Evolutionary conservation across 2,888 invertebrate species (phyloP), one percentile per base, ranked within the genome.

Genomic region (Bugulina stolonifera): DNA sequence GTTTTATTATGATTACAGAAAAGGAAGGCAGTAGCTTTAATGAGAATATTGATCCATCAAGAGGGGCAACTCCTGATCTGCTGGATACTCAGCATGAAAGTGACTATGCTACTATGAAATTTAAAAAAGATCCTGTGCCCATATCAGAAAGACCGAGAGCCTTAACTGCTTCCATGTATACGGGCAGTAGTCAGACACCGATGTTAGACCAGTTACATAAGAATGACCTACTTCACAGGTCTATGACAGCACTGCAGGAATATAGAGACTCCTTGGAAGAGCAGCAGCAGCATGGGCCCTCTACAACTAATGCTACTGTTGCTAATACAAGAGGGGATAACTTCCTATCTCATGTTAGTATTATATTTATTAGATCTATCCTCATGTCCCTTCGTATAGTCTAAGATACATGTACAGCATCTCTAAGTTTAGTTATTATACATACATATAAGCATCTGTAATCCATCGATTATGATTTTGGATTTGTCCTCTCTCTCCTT

Each of bases 161-260:
- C 25, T 29, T 64, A 32, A 64, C 64, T 5, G 64, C 64, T 5
- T 64, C 64, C n/a, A 2, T 64, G 10, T 64, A 64, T 34, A 32
- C 64, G 3, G 64, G 64, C 64, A 22, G 64, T n/a, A 27, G 27
- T 14, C 25, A 64, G 32, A 64, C 64, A 5, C 64, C 64, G 25
- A 27, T 64, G 64, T n/a, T 64, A 27, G 64, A 64, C 32, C 32
- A 64, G 64, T 27, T 64, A 34, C 64, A 64, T 32, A 64, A 64
- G 32, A 64, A 64, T 64, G 64, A 64, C 64, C 64, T 64, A n/a
- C 64, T 64, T 2, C 64, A 64, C 64, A 25, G 64, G 64, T 64
- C 64, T 14, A 64, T 64, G 64, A 64, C 64, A 64, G 64, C 64
- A 18, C 32, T 64, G 64, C 64, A 64, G 64, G 64, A 64, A n/a